A percentile compares a stretch with the other conserved stretches of the same genome.
Conservation (phyloP, 2,797 vertebrate genomes). For the Sebastes kiyomatsui region DNA sequence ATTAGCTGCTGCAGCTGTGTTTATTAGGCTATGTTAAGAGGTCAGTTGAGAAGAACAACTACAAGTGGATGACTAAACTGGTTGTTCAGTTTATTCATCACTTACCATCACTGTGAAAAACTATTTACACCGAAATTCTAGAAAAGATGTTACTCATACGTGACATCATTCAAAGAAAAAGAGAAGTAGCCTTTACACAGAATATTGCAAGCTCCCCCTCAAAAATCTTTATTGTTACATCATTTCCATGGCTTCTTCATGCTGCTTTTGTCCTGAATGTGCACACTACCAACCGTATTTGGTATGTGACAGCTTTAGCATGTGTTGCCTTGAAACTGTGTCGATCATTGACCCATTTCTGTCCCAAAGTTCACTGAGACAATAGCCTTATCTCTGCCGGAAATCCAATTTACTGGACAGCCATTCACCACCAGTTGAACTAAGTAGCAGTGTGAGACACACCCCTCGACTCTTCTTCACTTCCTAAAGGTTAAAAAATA, state of each 20-base stretch:
- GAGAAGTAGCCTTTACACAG: not conserved
- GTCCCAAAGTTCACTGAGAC: conserved; percentile 11
- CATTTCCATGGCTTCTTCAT: not conserved
- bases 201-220: not conserved
- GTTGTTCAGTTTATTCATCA: not conserved
- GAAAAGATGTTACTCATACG: not conserved
- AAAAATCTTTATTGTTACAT: not conserved
- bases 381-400: not conserved
- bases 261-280: not conserved
- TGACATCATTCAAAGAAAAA: not conserved
- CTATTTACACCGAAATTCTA: not conserved
- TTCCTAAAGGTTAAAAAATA: not conserved
- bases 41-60: not conserved
- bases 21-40: not conserved
- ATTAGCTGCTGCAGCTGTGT: not conserved
- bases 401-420: not conserved
- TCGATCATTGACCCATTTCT: conserved; percentile 1
- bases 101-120: not conserved
- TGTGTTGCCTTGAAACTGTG: not conserved
- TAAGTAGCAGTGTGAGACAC: not conserved
- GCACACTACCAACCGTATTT: not conserved
- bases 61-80: too few species aligned
- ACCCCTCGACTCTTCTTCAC: not conserved
- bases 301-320: not conserved
- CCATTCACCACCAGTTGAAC: not conserved